A percentile compares a stretch with the other conserved stretches of the same genome.
These are phyloP conservation scores for Otolemur garnettii DNA, from an alignment of 2,113 vertebrate genomes.

Conservation along the genomic window DNA sequence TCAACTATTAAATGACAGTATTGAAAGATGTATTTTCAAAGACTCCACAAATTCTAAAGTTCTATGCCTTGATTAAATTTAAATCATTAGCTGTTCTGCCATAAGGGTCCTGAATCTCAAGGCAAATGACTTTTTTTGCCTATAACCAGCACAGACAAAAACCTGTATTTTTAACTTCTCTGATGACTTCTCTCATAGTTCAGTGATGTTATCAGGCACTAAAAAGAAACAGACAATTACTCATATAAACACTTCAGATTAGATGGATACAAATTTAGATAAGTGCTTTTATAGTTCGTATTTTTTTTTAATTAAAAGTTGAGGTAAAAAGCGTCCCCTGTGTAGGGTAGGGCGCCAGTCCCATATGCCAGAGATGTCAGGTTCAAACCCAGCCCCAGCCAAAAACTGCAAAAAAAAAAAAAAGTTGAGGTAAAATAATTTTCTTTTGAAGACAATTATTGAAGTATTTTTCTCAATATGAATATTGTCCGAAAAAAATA, in stretches of 20 bases:
- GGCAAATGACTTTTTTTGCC: constrained; percentile 1
- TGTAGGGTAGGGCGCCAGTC: no score
- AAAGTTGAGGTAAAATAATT: not conserved
- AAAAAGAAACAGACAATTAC: not conserved
- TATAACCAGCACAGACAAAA: constrained; percentile 25
- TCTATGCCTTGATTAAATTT: not conserved
- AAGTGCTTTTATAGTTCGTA: not conserved
- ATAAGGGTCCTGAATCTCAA: not conserved
- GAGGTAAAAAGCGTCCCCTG: not conserved
- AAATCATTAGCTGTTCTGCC: not conserved
- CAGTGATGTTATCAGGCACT: not conserved
- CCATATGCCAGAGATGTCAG: no score
- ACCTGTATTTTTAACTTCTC: not conserved
- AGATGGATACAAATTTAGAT: not conserved
- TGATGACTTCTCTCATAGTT: not conserved
- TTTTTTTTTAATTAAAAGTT: constrained; percentile 22
- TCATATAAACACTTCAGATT: not conserved
- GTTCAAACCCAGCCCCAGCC: no score
- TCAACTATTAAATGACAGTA: not conserved
- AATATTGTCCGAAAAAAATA: constrained; percentile 25
- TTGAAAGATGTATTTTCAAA: not conserved
- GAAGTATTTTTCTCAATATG: constrained; percentile 38
- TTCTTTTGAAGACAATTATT: constrained; percentile 20
- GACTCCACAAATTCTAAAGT: not conserved
- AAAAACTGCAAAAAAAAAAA: not conserved